These are phyloP conservation scores for Cyclargus thomasi DNA, from an alignment of 1,140 invertebrate species.

Conservation along the genomic window DNA sequence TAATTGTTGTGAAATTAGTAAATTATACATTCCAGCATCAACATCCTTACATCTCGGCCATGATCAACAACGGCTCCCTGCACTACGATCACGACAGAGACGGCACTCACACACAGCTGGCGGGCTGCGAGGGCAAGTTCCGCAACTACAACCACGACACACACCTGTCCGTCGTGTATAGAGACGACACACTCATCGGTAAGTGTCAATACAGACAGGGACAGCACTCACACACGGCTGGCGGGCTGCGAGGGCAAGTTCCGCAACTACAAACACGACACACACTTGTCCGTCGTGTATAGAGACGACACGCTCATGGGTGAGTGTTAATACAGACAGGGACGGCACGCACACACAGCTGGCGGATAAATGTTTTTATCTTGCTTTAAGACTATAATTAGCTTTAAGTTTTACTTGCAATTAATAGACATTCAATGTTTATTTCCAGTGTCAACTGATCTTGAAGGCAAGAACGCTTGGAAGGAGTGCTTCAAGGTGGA, in stretches of 20 bases:
- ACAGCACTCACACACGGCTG: not conserved
- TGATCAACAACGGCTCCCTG: constrained; percentile 97
- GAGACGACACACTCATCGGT: constrained; percentile 91
- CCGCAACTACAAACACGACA: constrained; percentile 94
- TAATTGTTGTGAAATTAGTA: no score
- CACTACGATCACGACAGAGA: constrained; percentile 98
- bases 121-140: constrained; percentile 95
- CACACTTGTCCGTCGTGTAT: constrained; percentile 93
- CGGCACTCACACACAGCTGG: constrained; percentile 97
- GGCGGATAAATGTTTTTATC: no score
- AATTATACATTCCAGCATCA: constrained; percentile 82
- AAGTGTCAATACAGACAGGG: constrained; percentile 28
- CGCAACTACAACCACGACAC: constrained; percentile 95
- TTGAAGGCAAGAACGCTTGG: constrained; percentile 94
- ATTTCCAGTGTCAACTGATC: constrained; percentile 87
- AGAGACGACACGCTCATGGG: constrained; percentile 86
- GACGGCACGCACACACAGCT: not conserved
- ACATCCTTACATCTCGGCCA: constrained; percentile 98
- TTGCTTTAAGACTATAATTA: no score
- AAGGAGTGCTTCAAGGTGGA: constrained; percentile 94
- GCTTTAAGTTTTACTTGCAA: no score
- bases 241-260: constrained; percentile 76
- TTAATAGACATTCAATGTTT: constrained; percentile 20
- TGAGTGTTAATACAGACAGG: not conserved
- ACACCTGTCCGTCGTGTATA: constrained; percentile 92